Percentiles rank a stretch among this genome's conserved stretches.
phyloP scores from a whole-genome alignment of 2,888 invertebrate species.

The Eulithis testata region DNA sequence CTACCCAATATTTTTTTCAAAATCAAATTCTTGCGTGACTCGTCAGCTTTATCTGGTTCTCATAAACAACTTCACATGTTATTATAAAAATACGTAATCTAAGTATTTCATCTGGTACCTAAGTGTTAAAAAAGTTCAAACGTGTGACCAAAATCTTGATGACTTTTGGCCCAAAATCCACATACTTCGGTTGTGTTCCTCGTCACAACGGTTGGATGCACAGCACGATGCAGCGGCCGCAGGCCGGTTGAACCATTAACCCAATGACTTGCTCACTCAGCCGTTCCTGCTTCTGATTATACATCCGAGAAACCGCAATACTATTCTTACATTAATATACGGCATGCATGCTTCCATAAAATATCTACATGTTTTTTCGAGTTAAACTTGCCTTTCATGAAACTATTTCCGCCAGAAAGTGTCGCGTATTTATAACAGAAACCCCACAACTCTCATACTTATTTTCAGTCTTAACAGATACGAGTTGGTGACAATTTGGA shows the following conservation, averaged over 20 bases:
- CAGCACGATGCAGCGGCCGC: conserved; percentile 59
- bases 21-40: no score
- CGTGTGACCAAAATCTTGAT: conserved; percentile 18
- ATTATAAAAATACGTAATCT: conserved; percentile 2
- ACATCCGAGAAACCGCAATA: conserved; percentile 7
- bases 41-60: no score
- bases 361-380: no score
- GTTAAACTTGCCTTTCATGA: no score
- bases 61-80: no score
- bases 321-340: conserved; percentile 19
- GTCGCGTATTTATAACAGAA: no score
- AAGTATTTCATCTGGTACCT: conserved; percentile 4
- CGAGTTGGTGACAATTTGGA: conserved; percentile 33
- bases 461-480: conserved; percentile 25
- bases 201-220: conserved; percentile 53
- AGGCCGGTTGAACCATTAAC: conserved; percentile 74
- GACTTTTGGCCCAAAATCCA: conserved; percentile 14
- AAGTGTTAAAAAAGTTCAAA: conserved; percentile 10
- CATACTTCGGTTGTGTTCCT: conserved; percentile 35
- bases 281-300: conserved; percentile 56
- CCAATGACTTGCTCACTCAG: conserved; percentile 77
- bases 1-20: no score
- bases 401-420: no score
- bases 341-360: no score
- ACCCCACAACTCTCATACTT: neutral